Evolutionary conservation across 2,888 invertebrate genomes (phyloP).

Genomic region (Heterodera filipjevi): DNA sequence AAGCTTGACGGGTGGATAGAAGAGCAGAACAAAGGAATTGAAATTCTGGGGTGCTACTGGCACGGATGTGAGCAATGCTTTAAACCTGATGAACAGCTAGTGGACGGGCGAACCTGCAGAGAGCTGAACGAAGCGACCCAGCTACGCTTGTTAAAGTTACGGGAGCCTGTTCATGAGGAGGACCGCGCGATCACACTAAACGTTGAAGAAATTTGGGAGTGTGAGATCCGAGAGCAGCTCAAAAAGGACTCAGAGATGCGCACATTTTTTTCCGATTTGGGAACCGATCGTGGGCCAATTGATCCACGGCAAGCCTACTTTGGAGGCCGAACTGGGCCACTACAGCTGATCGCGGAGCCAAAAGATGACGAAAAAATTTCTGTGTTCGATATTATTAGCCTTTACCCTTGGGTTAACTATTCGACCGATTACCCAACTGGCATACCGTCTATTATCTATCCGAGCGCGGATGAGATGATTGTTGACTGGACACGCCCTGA

Average conservation of each 20-base stretch:
- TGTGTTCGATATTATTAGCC: neutral
- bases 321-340: conserved; percentile 7
- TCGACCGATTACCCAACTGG: too few species aligned
- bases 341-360: neutral
- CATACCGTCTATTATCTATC: too few species aligned
- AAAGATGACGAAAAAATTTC: neutral
- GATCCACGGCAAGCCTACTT: neutral
- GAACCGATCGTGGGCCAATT: neutral
- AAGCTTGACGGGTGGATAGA: conserved; percentile 2
- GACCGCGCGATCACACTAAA: too few species aligned
- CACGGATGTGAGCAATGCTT: neutral
- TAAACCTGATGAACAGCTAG: neutral
- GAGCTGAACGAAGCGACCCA: neutral
- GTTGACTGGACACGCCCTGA: too few species aligned
- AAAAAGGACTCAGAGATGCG: neutral
- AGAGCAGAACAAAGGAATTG: neutral
- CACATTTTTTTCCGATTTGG: neutral
- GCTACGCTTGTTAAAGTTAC: neutral
- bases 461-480: too few species aligned
- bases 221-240: too few species aligned
- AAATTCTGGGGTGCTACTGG: neutral
- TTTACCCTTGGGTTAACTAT: neutral
- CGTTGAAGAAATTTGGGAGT: neutral
- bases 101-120: neutral
- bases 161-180: neutral